Evolutionary conservation across 2,888 invertebrate genomes (phyloP).

Genomic region (Chymomyza procnemis): DNA sequence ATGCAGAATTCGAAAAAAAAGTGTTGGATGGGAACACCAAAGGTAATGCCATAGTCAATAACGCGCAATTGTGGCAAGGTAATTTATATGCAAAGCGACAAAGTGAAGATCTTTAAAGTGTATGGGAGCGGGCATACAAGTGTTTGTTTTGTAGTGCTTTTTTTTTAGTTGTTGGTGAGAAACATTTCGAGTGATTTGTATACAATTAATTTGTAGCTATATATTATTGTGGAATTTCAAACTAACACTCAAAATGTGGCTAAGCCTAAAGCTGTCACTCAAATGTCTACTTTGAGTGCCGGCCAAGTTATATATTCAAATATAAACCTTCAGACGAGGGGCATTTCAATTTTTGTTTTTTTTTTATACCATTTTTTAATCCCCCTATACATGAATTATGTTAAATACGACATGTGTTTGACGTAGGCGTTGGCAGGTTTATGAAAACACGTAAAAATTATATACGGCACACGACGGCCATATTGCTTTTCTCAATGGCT

Average conservation of each 20-base stretch:
- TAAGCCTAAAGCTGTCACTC: constrained; percentile 44
- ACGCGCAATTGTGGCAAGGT: constrained; percentile 48
- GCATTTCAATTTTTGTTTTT: background rate
- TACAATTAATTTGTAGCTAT: constrained; percentile 22
- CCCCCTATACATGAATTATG: background rate
- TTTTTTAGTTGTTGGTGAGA: constrained; percentile 45
- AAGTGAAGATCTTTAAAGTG: constrained; percentile 68
- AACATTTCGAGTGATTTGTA: constrained; percentile 45
- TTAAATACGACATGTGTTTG: constrained; percentile 16
- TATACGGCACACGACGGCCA: background rate
- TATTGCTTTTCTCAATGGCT: background rate
- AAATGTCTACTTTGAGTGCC: constrained; percentile 57
- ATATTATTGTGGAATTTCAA: constrained; percentile 25
- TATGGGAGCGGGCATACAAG: constrained; percentile 45
- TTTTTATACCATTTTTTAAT: background rate
- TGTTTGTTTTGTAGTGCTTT: constrained; percentile 1
- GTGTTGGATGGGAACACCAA: constrained; percentile 36
- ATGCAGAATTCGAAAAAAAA: constrained; percentile 36
- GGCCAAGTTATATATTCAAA: background rate
- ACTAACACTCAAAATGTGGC: background rate
- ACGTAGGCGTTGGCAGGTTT: constrained; percentile 64
- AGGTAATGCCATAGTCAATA: background rate
- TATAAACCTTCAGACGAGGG: background rate
- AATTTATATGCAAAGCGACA: constrained; percentile 65
- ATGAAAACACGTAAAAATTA: constrained; percentile 33